A percentile compares a stretch with the other conserved stretches of the same genome.
Evolutionary conservation across 2,797 vertebrate species (phyloP).

Genomic region (Chaenodraco wilsoni): DNA sequence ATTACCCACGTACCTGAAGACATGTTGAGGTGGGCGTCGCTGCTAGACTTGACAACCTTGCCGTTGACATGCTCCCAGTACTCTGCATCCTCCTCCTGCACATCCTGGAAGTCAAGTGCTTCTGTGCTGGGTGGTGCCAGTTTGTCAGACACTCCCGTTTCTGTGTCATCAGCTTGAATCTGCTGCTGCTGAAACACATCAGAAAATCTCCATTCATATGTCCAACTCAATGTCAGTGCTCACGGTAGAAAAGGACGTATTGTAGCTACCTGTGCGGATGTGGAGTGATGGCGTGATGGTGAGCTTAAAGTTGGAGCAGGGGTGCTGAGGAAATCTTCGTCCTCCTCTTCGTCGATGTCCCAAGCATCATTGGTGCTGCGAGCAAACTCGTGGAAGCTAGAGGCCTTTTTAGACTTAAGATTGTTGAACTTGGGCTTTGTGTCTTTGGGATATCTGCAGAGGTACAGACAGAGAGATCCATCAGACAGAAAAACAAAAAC

Average conservation of each 20-base stretch:
- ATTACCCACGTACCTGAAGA: constrained; percentile 84
- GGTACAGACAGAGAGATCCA: constrained; percentile 20
- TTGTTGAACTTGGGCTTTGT: constrained; percentile 86
- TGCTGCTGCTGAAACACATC: constrained; percentile 21
- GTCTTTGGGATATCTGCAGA: constrained; percentile 91
- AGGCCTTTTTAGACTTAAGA: constrained; percentile 92
- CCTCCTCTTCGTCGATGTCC: constrained; percentile 95
- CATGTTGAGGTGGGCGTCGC: constrained; percentile 89
- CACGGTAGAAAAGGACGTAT: neutral
- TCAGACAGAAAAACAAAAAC: constrained; percentile 1
- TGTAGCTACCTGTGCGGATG: constrained; percentile 44
- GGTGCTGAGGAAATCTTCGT: constrained; percentile 80
- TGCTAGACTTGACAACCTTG: constrained; percentile 91
- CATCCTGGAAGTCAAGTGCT: constrained; percentile 64
- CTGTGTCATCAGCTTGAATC: constrained; percentile 59
- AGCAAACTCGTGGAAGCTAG: constrained; percentile 97
- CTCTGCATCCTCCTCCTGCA: constrained; percentile 73
- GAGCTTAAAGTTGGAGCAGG: constrained; percentile 41
- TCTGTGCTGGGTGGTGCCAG: constrained; percentile 82
- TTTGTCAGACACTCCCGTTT: constrained; percentile 75
- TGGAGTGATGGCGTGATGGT: constrained; percentile 50
- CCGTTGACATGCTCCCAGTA: constrained; percentile 79
- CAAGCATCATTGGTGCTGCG: constrained; percentile 96
- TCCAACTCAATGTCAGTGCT: neutral
- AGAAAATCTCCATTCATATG: neutral